Percentiles rank a stretch among this genome's conserved stretches.
phyloP scores from a whole-genome alignment of 1,140 invertebrate genomes.

The Cherax quadricarinatus region DNA sequence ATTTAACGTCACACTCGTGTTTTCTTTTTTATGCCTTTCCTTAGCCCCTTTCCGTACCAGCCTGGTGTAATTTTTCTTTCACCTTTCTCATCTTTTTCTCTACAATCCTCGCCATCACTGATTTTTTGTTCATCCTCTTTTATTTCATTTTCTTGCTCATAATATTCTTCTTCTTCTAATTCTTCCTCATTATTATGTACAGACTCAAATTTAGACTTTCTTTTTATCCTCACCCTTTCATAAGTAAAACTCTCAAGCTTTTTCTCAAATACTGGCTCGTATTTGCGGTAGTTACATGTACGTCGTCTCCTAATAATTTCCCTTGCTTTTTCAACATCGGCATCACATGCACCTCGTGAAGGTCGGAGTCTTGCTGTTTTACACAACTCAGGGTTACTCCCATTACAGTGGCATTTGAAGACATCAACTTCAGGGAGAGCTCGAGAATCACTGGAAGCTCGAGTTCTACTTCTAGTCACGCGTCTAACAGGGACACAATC shows the following conservation, averaged over 20 bases:
- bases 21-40: conserved; percentile 64
- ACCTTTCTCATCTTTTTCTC: conserved; percentile 55
- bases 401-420: conserved; percentile 58
- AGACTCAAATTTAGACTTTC: conserved; percentile 59
- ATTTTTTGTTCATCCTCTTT: conserved; percentile 56
- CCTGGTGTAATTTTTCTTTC: conserved; percentile 50
- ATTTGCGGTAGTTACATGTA: conserved; percentile 44
- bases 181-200: conserved; percentile 38
- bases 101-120: conserved; percentile 58
- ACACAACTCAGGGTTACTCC: conserved; percentile 56
- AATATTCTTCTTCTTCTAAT: conserved; percentile 25
- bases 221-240: conserved; percentile 45
- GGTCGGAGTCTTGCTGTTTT: conserved; percentile 39
- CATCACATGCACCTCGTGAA: conserved; percentile 34
- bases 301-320: conserved; percentile 51
- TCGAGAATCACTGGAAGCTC: conserved; percentile 55
- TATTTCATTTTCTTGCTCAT: conserved; percentile 41
- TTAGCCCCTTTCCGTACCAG: conserved; percentile 60
- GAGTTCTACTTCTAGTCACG: conserved; percentile 42
- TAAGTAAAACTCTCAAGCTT: conserved; percentile 50
- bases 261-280: conserved; percentile 63
- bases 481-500: conserved; percentile 38
- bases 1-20: conserved; percentile 31
- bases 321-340: conserved; percentile 44
- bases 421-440: conserved; percentile 28